Conservation (phyloP, 2,797 vertebrate genomes). For the Lithobates sylvaticus region DNA sequence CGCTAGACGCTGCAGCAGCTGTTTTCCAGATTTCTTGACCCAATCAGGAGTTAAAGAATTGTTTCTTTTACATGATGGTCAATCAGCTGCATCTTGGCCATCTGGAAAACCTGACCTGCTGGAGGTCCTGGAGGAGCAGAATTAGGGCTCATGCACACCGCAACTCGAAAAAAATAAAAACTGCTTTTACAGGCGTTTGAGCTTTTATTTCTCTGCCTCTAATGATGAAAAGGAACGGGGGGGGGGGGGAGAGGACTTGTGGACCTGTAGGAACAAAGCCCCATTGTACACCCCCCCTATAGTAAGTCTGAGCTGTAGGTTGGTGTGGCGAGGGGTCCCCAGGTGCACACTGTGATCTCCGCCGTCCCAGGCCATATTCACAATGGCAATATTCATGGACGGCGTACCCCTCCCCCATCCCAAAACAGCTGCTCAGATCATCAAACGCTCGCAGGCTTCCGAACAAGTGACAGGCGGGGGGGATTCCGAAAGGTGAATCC, state of each 20-base stretch:
- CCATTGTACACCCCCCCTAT: too few species aligned
- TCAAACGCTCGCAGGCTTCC: conserved; percentile 28
- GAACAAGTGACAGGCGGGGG: conserved; percentile 11
- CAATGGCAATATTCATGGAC: conserved; percentile 56
- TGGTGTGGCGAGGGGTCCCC: not conserved
- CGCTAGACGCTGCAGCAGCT: too few species aligned
- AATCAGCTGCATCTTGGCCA: too few species aligned
- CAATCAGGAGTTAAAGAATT: too few species aligned
- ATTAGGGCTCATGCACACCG: too few species aligned
- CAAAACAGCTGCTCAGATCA: conserved; percentile 54
- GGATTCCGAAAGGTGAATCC: not conserved
- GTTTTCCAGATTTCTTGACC: too few species aligned
- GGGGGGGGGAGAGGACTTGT: not conserved
- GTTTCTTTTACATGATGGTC: too few species aligned
- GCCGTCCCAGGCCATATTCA: conserved; percentile 24
- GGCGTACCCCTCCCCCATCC: not conserved
- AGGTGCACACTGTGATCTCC: conserved; percentile 33
- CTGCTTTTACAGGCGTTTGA: too few species aligned
- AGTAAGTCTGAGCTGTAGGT: not conserved
- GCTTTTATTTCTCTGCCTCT: too few species aligned
- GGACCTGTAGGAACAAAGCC: not conserved
- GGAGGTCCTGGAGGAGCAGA: too few species aligned
- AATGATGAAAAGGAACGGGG: not conserved
- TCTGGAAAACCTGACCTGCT: too few species aligned
- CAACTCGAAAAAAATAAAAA: too few species aligned